Percentiles rank a stretch among this genome's conserved stretches.
These are phyloP conservation scores for Drosophila mimetica DNA, from an alignment of 2,888 invertebrate genomes.

Conservation along the genomic window DNA sequence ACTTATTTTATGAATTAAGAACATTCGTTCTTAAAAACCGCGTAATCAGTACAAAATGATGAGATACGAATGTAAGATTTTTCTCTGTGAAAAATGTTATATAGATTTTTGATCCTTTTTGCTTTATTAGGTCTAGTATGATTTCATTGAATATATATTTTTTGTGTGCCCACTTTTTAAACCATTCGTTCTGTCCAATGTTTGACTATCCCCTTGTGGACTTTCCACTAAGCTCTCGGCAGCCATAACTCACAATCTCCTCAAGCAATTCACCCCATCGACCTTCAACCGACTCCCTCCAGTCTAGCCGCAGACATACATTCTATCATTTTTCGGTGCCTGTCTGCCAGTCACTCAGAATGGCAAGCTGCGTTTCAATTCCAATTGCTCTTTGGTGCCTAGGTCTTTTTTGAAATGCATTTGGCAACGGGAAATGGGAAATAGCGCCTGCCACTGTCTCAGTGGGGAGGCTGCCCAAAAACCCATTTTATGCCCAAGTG, in stretches of 20 bases:
- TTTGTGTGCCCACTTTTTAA: background rate
- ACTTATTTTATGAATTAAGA: no score
- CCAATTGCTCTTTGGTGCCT: conserved; percentile 14
- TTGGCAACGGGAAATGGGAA: conserved; percentile 36
- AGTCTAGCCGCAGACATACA: conserved; percentile 34
- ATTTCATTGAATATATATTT: background rate
- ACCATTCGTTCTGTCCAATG: background rate
- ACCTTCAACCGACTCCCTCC: conserved; percentile 30
- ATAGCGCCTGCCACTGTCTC: conserved; percentile 19
- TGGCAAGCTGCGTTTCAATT: conserved; percentile 34
- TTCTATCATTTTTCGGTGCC: conserved; percentile 17
- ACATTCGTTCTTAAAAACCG: no score
- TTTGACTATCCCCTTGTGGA: conserved; percentile 1
- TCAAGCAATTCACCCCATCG: conserved; percentile 24
- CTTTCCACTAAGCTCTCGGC: background rate
- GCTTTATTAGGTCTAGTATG: no score
- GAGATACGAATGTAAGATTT: no score
- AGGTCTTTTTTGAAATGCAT: conserved; percentile 23
- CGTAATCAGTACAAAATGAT: no score
- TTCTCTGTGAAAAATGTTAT: no score
- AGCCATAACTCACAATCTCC: conserved; percentile 27
- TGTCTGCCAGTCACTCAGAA: conserved; percentile 34
- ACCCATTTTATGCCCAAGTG: conserved; percentile 41
- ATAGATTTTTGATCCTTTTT: no score
- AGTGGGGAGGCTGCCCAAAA: conserved; percentile 29